Conservation (phyloP, 1,140 invertebrate genomes). For the Matsumurasca onukii region DNA sequence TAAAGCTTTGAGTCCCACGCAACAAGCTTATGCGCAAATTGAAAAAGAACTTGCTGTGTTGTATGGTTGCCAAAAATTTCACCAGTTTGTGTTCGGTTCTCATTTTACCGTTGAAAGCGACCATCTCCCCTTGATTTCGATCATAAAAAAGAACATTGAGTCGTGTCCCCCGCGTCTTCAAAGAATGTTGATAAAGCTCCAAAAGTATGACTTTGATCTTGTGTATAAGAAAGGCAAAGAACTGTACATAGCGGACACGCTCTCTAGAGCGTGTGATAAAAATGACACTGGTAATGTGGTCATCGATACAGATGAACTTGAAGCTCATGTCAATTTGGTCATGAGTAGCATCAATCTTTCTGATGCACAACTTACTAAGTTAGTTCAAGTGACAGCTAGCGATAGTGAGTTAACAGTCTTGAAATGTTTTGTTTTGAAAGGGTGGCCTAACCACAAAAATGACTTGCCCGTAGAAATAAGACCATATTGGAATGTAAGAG, state of each 20-base stretch:
- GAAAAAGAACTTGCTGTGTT: neutral
- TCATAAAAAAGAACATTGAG: neutral
- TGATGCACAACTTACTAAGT: neutral
- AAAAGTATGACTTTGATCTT: conserved; percentile 4
- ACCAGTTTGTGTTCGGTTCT: too few species aligned
- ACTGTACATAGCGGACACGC: conserved; percentile 3
- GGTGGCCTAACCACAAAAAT: neutral
- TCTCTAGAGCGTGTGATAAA: neutral
- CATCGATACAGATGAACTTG: neutral
- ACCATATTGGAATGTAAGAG: conserved; percentile 8
- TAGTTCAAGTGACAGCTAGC: too few species aligned
- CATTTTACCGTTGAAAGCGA: neutral
- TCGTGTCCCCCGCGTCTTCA: neutral
- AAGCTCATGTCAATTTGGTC: neutral
- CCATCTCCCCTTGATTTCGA: neutral
- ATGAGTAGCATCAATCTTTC: neutral
- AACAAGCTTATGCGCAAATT: conserved; percentile 18
- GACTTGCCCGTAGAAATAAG: neutral
- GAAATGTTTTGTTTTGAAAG: neutral
- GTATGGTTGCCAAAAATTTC: neutral
- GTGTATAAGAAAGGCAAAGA: conserved; percentile 6
- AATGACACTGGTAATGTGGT: neutral
- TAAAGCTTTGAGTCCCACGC: conserved; percentile 8
- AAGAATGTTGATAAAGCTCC: conserved; percentile 3
- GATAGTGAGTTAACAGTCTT: too few species aligned